A percentile compares a stretch with the other conserved stretches of the same genome.
These are phyloP conservation scores for Hippopotamus amphibius DNA, from an alignment of 2,113 vertebrate species.

Conservation along the genomic window DNA sequence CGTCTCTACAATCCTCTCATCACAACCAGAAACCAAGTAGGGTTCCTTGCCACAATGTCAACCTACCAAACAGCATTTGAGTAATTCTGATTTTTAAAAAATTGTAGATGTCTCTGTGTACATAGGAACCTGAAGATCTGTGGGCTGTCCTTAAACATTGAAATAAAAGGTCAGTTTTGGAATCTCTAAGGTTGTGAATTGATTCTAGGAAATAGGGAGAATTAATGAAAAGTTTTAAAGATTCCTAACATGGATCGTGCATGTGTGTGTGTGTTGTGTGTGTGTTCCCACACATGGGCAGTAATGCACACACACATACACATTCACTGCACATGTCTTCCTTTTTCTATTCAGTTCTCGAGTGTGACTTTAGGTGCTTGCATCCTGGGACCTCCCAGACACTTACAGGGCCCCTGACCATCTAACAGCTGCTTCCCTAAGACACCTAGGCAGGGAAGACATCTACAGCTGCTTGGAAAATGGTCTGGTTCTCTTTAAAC, in stretches of 20 bases:
- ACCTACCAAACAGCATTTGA: neutral
- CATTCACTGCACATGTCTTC: neutral
- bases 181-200: neutral
- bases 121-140: neutral
- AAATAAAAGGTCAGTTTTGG: neutral
- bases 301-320: fast-evolving
- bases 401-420: neutral
- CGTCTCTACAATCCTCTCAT: neutral
- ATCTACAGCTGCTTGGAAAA: slow-evolving; percentile 69
- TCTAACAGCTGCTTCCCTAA: neutral
- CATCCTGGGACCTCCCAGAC: neutral
- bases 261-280: no score
- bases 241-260: neutral
- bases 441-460: neutral
- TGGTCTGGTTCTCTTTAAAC: slow-evolving; percentile 78
- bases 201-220: neutral
- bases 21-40: neutral
- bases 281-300: neutral
- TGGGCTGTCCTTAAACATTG: neutral
- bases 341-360: neutral
- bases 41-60: neutral
- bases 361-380: neutral
- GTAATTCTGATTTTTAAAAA: neutral
- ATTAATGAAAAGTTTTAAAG: neutral
- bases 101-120: neutral